A percentile compares a stretch with the other conserved stretches of the same genome.
phyloP scores from a whole-genome alignment of 1,140 invertebrate genomes.

The Phthorimaea operculella region DNA sequence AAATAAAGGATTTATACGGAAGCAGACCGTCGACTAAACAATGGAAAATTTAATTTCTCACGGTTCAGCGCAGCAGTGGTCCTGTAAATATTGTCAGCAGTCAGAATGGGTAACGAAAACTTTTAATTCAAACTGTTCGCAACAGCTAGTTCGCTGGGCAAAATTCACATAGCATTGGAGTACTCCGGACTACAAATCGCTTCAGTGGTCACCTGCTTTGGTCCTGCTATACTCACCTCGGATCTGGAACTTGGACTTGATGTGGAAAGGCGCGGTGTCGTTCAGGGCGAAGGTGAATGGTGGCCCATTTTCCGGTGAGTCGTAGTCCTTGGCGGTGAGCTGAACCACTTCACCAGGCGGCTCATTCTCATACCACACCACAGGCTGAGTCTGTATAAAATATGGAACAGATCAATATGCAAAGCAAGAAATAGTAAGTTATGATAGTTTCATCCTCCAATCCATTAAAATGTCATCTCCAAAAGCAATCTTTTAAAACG shows the following conservation, averaged over 20 bases:
- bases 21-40: no score
- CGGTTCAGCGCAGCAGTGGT: neutral
- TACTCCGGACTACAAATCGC: neutral
- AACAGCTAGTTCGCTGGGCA: neutral
- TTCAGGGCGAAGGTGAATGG: constrained; percentile 83
- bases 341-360: constrained; percentile 74
- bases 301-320: constrained; percentile 81
- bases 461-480: neutral
- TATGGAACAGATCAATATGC: neutral
- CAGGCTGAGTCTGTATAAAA: constrained; percentile 71
- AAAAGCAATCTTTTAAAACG: neutral
- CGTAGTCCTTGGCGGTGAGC: constrained; percentile 82
- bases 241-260: constrained; percentile 78
- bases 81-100: neutral
- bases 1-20: no score
- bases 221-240: constrained; percentile 48
- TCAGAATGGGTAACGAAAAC: neutral
- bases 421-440: no score
- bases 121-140: neutral
- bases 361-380: constrained; percentile 86
- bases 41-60: neutral
- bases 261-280: constrained; percentile 75
- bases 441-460: neutral
- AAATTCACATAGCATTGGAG: constrained; percentile 4
- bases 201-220: neutral